These are phyloP conservation scores for Papilio dardanus DNA, from an alignment of 1,140 invertebrate species.

Conservation along the genomic window DNA sequence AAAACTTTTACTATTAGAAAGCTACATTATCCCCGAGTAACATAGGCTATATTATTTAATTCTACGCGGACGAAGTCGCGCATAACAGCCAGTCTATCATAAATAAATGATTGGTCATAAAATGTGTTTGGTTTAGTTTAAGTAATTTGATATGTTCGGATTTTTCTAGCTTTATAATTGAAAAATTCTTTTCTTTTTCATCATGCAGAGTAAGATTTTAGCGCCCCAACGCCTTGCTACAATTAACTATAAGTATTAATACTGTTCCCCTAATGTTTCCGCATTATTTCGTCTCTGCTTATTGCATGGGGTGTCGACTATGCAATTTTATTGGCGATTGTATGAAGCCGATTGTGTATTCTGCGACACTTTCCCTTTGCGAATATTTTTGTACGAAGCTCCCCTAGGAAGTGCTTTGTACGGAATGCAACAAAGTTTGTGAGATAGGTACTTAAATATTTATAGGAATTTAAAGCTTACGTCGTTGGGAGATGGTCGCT, in stretches of 20 bases:
- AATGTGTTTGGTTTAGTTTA: background rate
- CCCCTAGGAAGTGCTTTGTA: conserved; percentile 42
- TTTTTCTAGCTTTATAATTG: background rate
- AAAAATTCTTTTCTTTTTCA: background rate
- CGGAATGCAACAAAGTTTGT: conserved; percentile 45
- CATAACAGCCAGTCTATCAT: too few relatives aligned
- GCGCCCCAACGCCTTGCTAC: conserved; percentile 52
- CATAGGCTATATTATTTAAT: too few relatives aligned
- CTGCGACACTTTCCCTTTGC: conserved; percentile 75
- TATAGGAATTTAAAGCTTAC: conserved; percentile 17
- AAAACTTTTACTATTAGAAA: too few relatives aligned
- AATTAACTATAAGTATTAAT: conserved; percentile 81
- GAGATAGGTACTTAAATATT: conserved; percentile 10
- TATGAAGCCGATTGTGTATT: conserved; percentile 66
- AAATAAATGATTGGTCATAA: too few relatives aligned
- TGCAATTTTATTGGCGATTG: conserved; percentile 76
- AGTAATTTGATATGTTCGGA: background rate
- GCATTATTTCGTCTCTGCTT: conserved; percentile 74
- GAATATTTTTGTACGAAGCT: conserved; percentile 71
- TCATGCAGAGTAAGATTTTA: conserved; percentile 58
- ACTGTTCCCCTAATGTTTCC: conserved; percentile 77
- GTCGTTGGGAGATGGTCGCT: background rate
- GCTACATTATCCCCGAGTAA: too few relatives aligned
- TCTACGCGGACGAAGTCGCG: too few relatives aligned
- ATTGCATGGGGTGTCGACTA: conserved; percentile 70